phyloP scores from a whole-genome alignment of 2,797 vertebrate species.

The Babyrousa celebensis region DNA sequence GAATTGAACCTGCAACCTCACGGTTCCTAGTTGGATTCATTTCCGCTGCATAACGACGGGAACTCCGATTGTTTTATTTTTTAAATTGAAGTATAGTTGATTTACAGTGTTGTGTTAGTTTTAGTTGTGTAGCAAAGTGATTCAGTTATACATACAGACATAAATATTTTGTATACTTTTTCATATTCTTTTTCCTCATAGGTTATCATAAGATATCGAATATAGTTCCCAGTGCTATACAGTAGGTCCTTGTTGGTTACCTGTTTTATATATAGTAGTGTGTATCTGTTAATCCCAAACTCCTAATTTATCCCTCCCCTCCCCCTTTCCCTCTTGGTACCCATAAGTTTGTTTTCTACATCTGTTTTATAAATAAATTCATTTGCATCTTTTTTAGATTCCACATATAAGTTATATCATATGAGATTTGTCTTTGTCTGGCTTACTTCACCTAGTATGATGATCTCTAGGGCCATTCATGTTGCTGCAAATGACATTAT shows the following conservation, averaged over 20 bases:
- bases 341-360: neutral
- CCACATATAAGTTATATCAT: neutral
- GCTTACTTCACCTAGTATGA: neutral
- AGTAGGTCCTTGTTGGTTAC: neutral
- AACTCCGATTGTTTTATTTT: too few species aligned
- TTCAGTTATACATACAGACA: neutral
- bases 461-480: neutral
- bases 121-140: neutral
- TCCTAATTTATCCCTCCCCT: neutral
- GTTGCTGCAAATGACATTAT: neutral
- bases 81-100: neutral
- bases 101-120: neutral
- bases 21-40: too few species aligned
- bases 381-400: neutral
- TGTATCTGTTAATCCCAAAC: neutral
- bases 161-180: too few species aligned
- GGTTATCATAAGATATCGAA: neutral
- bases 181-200: too few species aligned
- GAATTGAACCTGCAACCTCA: too few species aligned
- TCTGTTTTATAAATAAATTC: neutral
- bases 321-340: neutral
- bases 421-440: neutral
- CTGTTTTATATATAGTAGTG: neutral
- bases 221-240: neutral
- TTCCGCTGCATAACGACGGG: too few species aligned